Percentiles rank a stretch among this genome's conserved stretches.
These are phyloP conservation scores for Hylia prasina DNA, from an alignment of 2,113 vertebrate genomes.

Conservation along the genomic window DNA sequence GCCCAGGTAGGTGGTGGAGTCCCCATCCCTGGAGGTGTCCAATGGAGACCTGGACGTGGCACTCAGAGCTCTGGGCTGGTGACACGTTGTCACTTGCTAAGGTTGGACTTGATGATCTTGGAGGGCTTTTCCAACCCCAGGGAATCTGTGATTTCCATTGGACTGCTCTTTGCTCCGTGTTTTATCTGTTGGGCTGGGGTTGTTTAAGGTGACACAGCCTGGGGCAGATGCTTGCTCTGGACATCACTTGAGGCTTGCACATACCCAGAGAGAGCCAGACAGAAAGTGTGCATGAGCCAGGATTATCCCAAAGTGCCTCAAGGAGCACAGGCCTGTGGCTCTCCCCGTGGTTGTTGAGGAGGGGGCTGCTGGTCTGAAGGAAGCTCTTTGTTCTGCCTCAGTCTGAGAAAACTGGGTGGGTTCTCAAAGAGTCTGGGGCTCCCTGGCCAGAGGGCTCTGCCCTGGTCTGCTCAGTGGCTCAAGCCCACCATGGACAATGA, in stretches of 20 bases:
- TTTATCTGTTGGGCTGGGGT: not conserved
- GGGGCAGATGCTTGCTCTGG: not conserved
- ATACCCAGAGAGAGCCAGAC: not conserved
- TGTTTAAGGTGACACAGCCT: not conserved
- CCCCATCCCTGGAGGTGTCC: not conserved
- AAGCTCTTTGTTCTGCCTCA: not conserved
- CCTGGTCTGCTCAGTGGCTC: not conserved
- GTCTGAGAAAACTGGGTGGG: not conserved
- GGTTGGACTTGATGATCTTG: not conserved
- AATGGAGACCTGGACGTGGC: accelerated
- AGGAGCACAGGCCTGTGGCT: not conserved
- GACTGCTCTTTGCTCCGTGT: accelerated
- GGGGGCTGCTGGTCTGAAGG: not conserved
- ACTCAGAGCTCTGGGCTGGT: not conserved
- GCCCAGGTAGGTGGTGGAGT: not conserved
- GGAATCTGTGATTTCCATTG: not conserved
- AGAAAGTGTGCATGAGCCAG: not conserved
- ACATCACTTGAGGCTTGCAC: not conserved
- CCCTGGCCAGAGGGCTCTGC: accelerated
- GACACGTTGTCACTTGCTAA: too few species aligned
- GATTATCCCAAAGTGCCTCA: not conserved
- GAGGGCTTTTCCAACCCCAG: not conserved
- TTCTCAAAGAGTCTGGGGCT: not conserved
- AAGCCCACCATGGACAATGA: not conserved
- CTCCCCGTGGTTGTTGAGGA: accelerated